phyloP scores from a whole-genome alignment of 2,888 invertebrate genomes.

The Tortricodes alternella region DNA sequence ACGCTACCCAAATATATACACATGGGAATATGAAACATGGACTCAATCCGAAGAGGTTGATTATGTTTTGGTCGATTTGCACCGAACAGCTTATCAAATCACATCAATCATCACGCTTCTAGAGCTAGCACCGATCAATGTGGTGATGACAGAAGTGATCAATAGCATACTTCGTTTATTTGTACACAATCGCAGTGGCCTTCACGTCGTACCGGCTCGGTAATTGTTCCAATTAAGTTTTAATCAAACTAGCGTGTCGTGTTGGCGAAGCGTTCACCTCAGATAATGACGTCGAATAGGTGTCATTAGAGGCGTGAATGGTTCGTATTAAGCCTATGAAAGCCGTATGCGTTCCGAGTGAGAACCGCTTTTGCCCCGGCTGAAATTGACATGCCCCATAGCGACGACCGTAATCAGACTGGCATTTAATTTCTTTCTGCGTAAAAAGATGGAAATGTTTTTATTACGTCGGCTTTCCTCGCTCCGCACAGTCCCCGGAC shows the following conservation, averaged over 20 bases:
- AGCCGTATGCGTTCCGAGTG: conserved; percentile 35
- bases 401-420: conserved; percentile 29
- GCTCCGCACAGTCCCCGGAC: background rate
- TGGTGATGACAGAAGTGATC: conserved; percentile 1
- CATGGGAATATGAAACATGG: no score
- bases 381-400: conserved; percentile 43
- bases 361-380: conserved; percentile 50
- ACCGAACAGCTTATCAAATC: conserved; percentile 4
- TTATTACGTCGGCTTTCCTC: conserved; percentile 1
- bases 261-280: conserved; percentile 45
- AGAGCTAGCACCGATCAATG: conserved; percentile 3
- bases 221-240: conserved; percentile 53
- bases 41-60: no score
- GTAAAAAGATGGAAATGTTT: conserved; percentile 14
- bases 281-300: conserved; percentile 43
- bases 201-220: conserved; percentile 23
- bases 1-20: no score
- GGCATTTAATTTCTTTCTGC: conserved; percentile 33
- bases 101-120: conserved; percentile 13
- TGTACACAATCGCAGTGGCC: conserved; percentile 2
- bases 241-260: conserved; percentile 51
- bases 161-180: conserved; percentile 13
- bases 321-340: conserved; percentile 49
- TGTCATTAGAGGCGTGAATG: conserved; percentile 37
- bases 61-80: no score